Conservation (phyloP, 2,113 vertebrate species). For the Solea senegalensis region DNA sequence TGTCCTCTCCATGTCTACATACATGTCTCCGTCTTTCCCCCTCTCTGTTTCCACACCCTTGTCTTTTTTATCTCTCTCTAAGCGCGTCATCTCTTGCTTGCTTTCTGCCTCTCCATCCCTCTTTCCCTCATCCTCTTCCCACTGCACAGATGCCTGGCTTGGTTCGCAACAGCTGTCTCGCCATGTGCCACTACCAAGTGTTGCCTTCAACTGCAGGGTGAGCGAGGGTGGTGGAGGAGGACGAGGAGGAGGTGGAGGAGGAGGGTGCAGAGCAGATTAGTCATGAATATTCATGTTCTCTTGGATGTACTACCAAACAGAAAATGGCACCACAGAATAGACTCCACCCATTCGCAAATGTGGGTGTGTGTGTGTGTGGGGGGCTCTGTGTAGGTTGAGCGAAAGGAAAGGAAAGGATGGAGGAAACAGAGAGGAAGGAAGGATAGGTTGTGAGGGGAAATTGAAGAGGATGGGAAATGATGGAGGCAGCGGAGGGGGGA, state of each 20-base stretch:
- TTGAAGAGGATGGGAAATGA: slow-evolving; percentile 46
- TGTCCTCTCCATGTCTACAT: slow-evolving; percentile 4
- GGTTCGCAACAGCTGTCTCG: slow-evolving; percentile 85
- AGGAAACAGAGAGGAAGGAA: slow-evolving; percentile 34
- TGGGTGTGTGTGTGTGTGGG: background rate
- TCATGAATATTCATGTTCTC: slow-evolving; percentile 84
- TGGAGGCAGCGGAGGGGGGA: slow-evolving; percentile 25
- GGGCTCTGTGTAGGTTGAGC: background rate
- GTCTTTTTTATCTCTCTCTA: slow-evolving; percentile 57
- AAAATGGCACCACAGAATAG: slow-evolving; percentile 74
- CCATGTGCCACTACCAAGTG: slow-evolving; percentile 87
- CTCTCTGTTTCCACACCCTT: slow-evolving; percentile 28
- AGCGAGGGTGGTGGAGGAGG: slow-evolving; percentile 29
- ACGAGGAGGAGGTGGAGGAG: slow-evolving; percentile 1
- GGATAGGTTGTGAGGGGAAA: slow-evolving; percentile 18
- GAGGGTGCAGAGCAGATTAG: slow-evolving; percentile 60
- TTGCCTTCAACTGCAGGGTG: slow-evolving; percentile 78
- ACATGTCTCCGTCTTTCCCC: slow-evolving; percentile 5
- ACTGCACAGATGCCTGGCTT: slow-evolving; percentile 84
- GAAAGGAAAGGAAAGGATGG: slow-evolving; percentile 24
- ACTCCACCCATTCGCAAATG: slow-evolving; percentile 64
- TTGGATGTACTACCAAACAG: slow-evolving; percentile 79
- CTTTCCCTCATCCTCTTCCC: slow-evolving; percentile 59
- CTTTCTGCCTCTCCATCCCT: background rate
- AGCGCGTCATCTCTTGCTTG: slow-evolving; percentile 16